A percentile compares a stretch with the other conserved stretches of the same genome.
These are phyloP conservation scores for Drosophila mulleri DNA, from an alignment of 2,888 invertebrate genomes.

Conservation along the genomic window DNA sequence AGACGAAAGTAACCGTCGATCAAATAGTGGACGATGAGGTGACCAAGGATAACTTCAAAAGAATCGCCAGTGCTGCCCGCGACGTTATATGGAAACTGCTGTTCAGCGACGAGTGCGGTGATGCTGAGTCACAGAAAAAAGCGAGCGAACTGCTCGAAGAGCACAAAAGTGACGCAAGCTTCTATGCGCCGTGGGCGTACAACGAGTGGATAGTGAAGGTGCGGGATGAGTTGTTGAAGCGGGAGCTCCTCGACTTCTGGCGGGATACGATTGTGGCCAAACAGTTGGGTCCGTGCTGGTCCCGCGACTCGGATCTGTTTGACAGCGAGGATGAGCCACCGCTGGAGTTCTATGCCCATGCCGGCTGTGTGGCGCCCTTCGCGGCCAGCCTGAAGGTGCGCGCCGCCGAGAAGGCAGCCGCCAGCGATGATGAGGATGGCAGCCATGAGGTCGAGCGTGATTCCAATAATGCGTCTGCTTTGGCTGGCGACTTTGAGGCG, in stretches of 20 bases:
- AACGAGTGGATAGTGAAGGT: slow-evolving; percentile 79
- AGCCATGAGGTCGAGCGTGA: neutral
- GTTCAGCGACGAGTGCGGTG: slow-evolving; percentile 50
- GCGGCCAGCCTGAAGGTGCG: slow-evolving; percentile 62
- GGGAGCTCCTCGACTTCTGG: slow-evolving; percentile 75
- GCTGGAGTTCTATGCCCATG: slow-evolving; percentile 72
- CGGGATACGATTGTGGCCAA: slow-evolving; percentile 64
- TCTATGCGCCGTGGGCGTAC: slow-evolving; percentile 74
- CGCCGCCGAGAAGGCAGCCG: slow-evolving; percentile 24
- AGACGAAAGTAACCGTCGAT: slow-evolving; percentile 62
- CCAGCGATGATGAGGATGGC: slow-evolving; percentile 10
- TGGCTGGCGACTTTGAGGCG: slow-evolving; percentile 61
- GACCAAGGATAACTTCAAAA: slow-evolving; percentile 60
- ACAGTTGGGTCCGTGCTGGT: slow-evolving; percentile 76
- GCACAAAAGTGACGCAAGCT: slow-evolving; percentile 84
- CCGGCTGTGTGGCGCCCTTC: slow-evolving; percentile 68
- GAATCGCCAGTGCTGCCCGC: slow-evolving; percentile 61
- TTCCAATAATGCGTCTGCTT: slow-evolving; percentile 48
- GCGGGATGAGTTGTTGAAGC: slow-evolving; percentile 67
- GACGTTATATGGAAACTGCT: slow-evolving; percentile 77
- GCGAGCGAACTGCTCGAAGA: slow-evolving; percentile 71
- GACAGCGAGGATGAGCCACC: slow-evolving; percentile 74
- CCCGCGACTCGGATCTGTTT: slow-evolving; percentile 76
- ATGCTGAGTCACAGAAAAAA: slow-evolving; percentile 56
- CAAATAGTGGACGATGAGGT: slow-evolving; percentile 61